Evolutionary conservation across 2,113 vertebrate genomes (phyloP), one percentile per base, ranked within the genome.

Genomic region (Peromyscus leucopus): DNA sequence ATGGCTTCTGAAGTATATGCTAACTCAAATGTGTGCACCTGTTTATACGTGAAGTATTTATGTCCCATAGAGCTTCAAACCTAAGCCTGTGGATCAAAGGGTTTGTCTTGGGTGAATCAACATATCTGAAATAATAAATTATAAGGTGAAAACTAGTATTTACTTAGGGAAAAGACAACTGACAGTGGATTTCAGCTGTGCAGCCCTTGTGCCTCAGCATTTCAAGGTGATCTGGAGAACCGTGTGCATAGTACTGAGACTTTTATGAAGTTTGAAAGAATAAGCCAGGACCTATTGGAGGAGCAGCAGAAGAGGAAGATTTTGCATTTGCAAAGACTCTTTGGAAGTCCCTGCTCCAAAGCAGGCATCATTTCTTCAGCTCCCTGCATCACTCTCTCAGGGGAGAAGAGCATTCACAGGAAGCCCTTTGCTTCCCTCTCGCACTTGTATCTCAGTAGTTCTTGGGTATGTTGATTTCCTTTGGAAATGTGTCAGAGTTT

Each of bases 281-380:
- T 89, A 92, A 72, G 36, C 19, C 57, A 65, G 57, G 93, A 87
- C 17, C 2, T 67, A 55, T 16, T 16, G n/a, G 51, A 10, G 28
- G 31, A 92, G 33, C 17, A 22, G 33, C 71, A 61, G 74, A 90
- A 63, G 21, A 31, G 36, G 10, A 48, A 11, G 22, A 67, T 65
- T 96, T 72, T 94, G 71, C 87, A 82, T 96, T 94, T 91, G 39
- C 84, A 90, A 93, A 93, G 46, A 39, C 4, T 82, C 67, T 94
- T 94, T 94, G 7, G 2, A 96, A 83, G 93, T 87, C 16, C 76
- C 61, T 46, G 17, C 51, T 96, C 92, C 80, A 61, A 88, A 67
- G n/a, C 5, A 55, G 21, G 13, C 59, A 51, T 33, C n/a, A 46
- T 90, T 92, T 88, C 75, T 95, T 84, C 42, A 48, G 26, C 31